These are phyloP conservation scores for Brenthis hecate DNA, from an alignment of 2,888 invertebrate genomes.

Conservation along the genomic window DNA sequence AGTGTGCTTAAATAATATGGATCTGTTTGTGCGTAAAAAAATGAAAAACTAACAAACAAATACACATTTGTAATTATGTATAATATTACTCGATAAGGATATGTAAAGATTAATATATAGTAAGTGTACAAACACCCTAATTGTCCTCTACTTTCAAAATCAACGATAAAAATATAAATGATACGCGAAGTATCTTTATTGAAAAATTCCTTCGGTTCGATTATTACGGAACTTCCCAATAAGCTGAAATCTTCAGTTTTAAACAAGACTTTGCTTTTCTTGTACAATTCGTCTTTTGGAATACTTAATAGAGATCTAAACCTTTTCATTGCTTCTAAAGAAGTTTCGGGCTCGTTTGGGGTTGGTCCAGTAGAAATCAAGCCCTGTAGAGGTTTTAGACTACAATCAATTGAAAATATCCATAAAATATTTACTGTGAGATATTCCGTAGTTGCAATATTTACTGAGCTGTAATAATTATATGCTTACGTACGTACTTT, in stretches of 20 bases:
- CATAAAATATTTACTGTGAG: slow-evolving; percentile 2
- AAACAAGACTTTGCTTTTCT: slow-evolving; percentile 80
- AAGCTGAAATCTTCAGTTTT: slow-evolving; percentile 66
- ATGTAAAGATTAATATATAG: not conserved
- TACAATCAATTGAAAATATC: slow-evolving; percentile 39
- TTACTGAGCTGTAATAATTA: too few species aligned
- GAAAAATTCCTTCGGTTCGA: slow-evolving; percentile 72
- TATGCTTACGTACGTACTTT: too few species aligned
- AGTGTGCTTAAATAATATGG: too few species aligned
- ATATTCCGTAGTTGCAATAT: not conserved
- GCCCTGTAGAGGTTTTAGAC: slow-evolving; percentile 54
- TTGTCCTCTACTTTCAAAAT: not conserved
- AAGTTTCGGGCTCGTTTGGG: slow-evolving; percentile 69
- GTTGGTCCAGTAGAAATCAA: slow-evolving; percentile 66
- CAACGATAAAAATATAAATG: slow-evolving; percentile 66
- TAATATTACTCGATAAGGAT: too few species aligned
- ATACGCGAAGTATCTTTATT: slow-evolving; percentile 74
- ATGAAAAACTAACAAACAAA: too few species aligned
- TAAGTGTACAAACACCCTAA: not conserved
- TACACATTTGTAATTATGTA: too few species aligned
- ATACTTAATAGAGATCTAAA: slow-evolving; percentile 77
- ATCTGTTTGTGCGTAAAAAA: too few species aligned
- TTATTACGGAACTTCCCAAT: slow-evolving; percentile 72
- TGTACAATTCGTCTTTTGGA: slow-evolving; percentile 75
- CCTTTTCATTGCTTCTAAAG: slow-evolving; percentile 68